Percentiles rank a stretch among this genome's conserved stretches.
Evolutionary conservation across 1,140 invertebrate species (phyloP).

Genomic region (Trichoplusia ni): DNA sequence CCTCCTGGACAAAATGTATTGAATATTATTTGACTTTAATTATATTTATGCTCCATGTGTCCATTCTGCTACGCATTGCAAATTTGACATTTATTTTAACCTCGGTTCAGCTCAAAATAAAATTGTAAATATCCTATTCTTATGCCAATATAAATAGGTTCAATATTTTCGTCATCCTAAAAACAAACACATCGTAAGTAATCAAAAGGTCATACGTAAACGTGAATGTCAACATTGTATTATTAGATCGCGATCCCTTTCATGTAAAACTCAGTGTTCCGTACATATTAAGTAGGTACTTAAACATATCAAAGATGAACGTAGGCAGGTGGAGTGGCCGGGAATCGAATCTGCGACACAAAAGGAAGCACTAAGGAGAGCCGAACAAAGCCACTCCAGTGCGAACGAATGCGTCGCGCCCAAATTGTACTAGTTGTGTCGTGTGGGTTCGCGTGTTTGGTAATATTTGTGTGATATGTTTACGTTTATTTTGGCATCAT

Average conservation of each 20-base stretch:
- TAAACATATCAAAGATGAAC: slow-evolving; percentile 14
- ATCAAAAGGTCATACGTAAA: not conserved
- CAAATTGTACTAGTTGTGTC: not conserved
- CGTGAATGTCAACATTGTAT: slow-evolving; percentile 6
- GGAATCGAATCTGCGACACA: slow-evolving; percentile 32
- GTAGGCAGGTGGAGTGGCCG: slow-evolving; percentile 13
- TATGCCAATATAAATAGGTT: no score
- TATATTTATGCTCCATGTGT: no score
- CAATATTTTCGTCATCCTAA: no score
- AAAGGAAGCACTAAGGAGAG: slow-evolving; percentile 20
- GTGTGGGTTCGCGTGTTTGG: not conserved
- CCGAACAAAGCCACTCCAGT: slow-evolving; percentile 4
- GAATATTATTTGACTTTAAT: no score
- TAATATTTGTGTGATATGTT: no score
- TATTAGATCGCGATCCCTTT: slow-evolving; percentile 13
- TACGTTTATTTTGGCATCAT: no score
- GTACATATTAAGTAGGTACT: slow-evolving; percentile 18
- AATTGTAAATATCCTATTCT: no score
- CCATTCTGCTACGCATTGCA: no score
- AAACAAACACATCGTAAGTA: no score
- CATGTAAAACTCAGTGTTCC: not conserved
- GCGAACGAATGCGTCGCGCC: not conserved
- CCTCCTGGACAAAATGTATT: no score
- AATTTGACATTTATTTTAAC: no score
- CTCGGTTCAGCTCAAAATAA: no score